phyloP scores from a whole-genome alignment of 2,797 vertebrate genomes.

The Xiphophorus birchmanni region DNA sequence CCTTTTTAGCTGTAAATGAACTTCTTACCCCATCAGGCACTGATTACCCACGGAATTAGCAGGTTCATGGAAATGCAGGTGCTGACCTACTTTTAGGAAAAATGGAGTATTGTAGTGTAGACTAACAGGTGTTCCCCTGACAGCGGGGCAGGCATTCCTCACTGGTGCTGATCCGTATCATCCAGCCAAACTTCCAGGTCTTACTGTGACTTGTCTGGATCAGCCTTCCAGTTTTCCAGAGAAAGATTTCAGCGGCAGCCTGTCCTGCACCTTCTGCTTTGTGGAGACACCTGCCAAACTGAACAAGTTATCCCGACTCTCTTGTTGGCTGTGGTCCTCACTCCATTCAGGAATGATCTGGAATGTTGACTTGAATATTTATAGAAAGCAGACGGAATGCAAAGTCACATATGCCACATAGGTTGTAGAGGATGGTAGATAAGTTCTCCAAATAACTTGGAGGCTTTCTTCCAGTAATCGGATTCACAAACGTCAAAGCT shows the following conservation, averaged over 20 bases:
- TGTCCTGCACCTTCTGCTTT: too few relatives aligned
- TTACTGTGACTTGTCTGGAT: neutral
- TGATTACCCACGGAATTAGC: slow-evolving; percentile 17
- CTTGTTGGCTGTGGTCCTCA: too few relatives aligned
- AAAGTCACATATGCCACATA: neutral
- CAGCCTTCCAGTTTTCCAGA: neutral
- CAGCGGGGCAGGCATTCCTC: slow-evolving; percentile 47
- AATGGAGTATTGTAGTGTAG: slow-evolving; percentile 37
- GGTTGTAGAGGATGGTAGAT: neutral
- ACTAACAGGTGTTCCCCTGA: slow-evolving; percentile 30
- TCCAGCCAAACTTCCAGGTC: slow-evolving; percentile 10
- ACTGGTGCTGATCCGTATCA: slow-evolving; percentile 40
- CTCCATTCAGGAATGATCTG: too few relatives aligned
- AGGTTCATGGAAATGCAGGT: slow-evolving; percentile 22
- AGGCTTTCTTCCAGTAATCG: neutral
- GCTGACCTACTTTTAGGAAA: slow-evolving; percentile 42
- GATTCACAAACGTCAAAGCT: neutral
- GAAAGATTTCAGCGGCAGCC: neutral
- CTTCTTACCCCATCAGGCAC: neutral
- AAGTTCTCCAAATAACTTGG: neutral
- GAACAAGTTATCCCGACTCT: too few relatives aligned
- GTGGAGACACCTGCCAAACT: too few relatives aligned
- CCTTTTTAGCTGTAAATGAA: neutral
- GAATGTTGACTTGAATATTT: neutral
- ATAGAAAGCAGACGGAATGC: neutral